These are phyloP conservation scores for Scarus forsteni DNA, from an alignment of 2,797 vertebrate genomes.

Conservation along the genomic window DNA sequence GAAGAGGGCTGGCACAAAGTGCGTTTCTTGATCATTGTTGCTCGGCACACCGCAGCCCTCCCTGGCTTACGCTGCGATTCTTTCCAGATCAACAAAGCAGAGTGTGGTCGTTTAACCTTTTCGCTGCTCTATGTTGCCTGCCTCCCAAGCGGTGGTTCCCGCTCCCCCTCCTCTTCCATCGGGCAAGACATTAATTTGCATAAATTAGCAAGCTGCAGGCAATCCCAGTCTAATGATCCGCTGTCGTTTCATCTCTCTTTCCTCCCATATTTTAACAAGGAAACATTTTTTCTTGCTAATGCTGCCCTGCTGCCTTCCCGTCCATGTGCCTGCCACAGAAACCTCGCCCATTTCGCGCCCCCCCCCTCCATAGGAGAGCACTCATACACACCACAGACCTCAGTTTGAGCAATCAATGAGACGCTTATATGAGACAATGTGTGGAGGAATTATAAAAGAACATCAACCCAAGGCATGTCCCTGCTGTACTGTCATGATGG, in stretches of 20 bases:
- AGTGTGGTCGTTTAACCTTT: constrained; percentile 64
- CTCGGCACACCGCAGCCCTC: constrained; percentile 58
- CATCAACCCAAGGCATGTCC: constrained; percentile 35
- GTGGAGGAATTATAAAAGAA: constrained; percentile 20
- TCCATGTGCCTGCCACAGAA: constrained; percentile 30
- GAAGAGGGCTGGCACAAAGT: constrained; percentile 72
- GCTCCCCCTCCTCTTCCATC: constrained; percentile 54
- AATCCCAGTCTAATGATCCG: constrained; percentile 75
- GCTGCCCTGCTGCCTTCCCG: constrained; percentile 9
- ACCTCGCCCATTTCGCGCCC: constrained; percentile 18
- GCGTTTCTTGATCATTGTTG: constrained; percentile 63
- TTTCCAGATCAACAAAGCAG: constrained; percentile 66
- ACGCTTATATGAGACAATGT: constrained; percentile 4
- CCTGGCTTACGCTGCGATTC: constrained; percentile 62
- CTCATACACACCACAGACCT: not conserved
- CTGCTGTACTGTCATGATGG: constrained; percentile 26
- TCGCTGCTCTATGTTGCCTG: constrained; percentile 61
- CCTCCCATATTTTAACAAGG: constrained; percentile 22
- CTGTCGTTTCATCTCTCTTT: constrained; percentile 58
- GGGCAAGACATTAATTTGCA: constrained; percentile 81
- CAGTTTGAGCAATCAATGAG: constrained; percentile 31
- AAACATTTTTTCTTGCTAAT: constrained; percentile 34
- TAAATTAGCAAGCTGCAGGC: constrained; percentile 82
- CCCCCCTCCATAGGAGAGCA: constrained; percentile 18
- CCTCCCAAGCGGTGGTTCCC: constrained; percentile 64